These are phyloP conservation scores for Drosophila biarmipes DNA, from an alignment of 1,140 invertebrate genomes.

Conservation along the genomic window DNA sequence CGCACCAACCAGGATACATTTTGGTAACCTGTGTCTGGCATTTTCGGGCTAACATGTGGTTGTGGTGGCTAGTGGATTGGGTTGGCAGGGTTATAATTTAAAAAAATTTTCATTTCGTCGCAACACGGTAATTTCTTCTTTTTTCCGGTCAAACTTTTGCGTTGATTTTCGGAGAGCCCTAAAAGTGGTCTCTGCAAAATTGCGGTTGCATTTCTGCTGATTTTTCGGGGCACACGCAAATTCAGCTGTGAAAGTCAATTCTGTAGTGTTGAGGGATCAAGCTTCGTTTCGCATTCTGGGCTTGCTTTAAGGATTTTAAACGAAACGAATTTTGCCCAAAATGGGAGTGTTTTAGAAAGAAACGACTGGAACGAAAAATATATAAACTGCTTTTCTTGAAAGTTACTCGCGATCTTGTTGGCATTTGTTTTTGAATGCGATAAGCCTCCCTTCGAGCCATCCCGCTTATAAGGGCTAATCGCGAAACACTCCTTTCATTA, in stretches of 20 bases:
- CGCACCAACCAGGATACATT: slow-evolving; percentile 2
- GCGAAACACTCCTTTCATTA: slow-evolving; percentile 22
- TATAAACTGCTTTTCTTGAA: too few relatives aligned
- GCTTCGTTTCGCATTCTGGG: slow-evolving; percentile 11
- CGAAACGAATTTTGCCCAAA: slow-evolving; percentile 27
- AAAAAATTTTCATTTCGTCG: slow-evolving; percentile 62
- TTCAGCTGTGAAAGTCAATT: slow-evolving; percentile 36
- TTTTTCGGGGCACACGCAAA: slow-evolving; percentile 18
- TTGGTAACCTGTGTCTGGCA: slow-evolving; percentile 52
- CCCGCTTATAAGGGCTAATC: slow-evolving; percentile 3
- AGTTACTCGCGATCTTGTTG: too few relatives aligned
- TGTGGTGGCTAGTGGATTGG: slow-evolving; percentile 17
- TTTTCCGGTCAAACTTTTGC: slow-evolving; percentile 6
- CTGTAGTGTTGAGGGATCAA: slow-evolving; percentile 12
- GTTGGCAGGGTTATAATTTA: slow-evolving; percentile 58
- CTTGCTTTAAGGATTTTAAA: slow-evolving; percentile 61
- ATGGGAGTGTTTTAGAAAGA: background rate
- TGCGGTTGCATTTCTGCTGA: slow-evolving; percentile 35
- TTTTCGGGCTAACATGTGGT: slow-evolving; percentile 66
- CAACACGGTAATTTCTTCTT: slow-evolving; percentile 14
- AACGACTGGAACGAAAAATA: too few relatives aligned
- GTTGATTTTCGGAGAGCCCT: background rate
- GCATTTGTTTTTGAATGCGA: background rate
- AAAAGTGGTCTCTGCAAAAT: slow-evolving; percentile 17
- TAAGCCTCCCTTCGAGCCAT: background rate